phyloP scores from a whole-genome alignment of 2,797 vertebrate species.

The Muraenolepis orangiensis region DNA sequence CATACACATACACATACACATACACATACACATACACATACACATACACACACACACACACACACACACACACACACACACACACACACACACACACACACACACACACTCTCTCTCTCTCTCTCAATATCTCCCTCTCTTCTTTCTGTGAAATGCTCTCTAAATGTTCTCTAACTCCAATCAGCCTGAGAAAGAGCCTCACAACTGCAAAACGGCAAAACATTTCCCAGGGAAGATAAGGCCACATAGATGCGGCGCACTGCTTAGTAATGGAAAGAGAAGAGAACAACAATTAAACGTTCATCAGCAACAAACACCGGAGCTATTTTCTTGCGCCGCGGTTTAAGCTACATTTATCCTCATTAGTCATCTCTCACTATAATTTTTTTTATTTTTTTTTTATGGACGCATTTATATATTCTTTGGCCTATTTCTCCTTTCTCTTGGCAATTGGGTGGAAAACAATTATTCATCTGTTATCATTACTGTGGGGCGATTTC shows the following conservation, averaged over 20 bases:
- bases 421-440: conserved; percentile 29
- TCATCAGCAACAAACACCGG: conserved; percentile 48
- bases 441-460: conserved; percentile 33
- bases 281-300: conserved; percentile 46
- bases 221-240: conserved; percentile 52
- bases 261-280: conserved; percentile 17
- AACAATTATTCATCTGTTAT: conserved; percentile 54
- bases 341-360: conserved; percentile 45
- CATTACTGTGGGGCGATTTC: conserved; percentile 53
- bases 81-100: background rate
- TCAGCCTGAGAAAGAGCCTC: conserved; percentile 50
- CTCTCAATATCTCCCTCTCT: conserved; percentile 15
- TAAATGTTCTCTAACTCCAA: conserved; percentile 49
- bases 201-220: conserved; percentile 45
- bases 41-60: conserved; percentile 6
- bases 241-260: conserved; percentile 43
- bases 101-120: conserved; percentile 8
- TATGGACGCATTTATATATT: conserved; percentile 1
- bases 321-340: background rate
- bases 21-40: background rate
- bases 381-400: conserved; percentile 24
- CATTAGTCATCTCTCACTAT: conserved; percentile 50
- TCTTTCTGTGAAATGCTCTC: conserved; percentile 38
- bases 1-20: conserved; percentile 8
- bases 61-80: conserved; percentile 5